Evolutionary conservation across 2,113 vertebrate species (phyloP).

Genomic region (Bothrops jararaca): DNA sequence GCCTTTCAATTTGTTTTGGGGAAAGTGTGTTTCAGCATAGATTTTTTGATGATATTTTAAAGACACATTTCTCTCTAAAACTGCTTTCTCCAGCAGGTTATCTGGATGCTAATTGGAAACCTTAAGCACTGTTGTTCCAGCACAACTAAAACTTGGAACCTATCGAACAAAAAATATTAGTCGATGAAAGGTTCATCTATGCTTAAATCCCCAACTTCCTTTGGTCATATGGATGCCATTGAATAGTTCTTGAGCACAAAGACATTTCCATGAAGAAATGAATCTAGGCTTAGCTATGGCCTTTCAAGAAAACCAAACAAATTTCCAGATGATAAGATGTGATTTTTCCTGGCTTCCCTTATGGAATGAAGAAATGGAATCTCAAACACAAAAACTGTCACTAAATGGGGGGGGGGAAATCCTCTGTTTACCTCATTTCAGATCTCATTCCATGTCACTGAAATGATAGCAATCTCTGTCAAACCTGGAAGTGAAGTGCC

Average conservation of each 20-base stretch:
- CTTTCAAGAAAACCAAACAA: background rate
- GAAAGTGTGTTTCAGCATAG: background rate
- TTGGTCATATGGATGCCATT: background rate
- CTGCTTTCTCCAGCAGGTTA: background rate
- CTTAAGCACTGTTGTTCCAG: background rate
- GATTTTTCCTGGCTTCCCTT: background rate
- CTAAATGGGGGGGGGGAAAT: background rate
- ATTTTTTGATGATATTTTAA: background rate
- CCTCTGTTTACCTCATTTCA: background rate
- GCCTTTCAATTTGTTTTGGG: background rate
- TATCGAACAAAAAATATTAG: background rate
- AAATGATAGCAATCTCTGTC: conserved; percentile 8
- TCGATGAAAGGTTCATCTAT: background rate
- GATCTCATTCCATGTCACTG: background rate
- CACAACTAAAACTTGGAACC: background rate
- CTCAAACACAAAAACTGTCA: background rate
- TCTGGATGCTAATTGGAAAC: background rate
- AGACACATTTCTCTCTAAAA: background rate
- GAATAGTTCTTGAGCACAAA: background rate
- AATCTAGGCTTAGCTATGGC: background rate
- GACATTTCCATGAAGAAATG: background rate
- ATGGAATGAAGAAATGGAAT: background rate
- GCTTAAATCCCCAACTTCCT: background rate
- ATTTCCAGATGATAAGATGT: background rate
- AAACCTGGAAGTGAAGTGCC: background rate